Conservation (phyloP, 2,113 vertebrate genomes). For the Stictonetta naevosa region DNA sequence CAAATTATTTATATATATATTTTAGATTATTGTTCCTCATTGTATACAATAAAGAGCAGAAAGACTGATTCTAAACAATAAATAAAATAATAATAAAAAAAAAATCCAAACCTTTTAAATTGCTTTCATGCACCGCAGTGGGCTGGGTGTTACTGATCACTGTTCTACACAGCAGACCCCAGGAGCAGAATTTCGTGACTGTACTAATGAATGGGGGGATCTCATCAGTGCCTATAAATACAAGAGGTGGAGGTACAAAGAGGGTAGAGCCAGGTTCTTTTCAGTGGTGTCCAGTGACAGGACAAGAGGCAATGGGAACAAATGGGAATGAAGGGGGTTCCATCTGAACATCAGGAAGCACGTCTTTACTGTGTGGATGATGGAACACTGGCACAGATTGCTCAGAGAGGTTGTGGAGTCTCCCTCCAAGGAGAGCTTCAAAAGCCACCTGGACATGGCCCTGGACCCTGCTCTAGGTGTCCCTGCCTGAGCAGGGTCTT, state of each 20-base stretch:
- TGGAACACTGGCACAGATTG: not conserved
- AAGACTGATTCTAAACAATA: not conserved
- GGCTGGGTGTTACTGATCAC: not conserved
- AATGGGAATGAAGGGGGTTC: not conserved
- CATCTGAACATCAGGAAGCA: not conserved
- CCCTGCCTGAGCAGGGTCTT: not conserved
- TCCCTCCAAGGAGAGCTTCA: not conserved
- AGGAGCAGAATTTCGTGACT: not conserved
- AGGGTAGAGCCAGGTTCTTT: not conserved
- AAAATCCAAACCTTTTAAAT: not conserved
- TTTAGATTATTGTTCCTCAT: not conserved
- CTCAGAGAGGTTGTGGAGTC: not conserved
- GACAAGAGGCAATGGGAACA: not conserved
- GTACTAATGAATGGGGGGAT: not conserved
- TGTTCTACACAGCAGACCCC: not conserved
- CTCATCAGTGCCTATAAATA: not conserved
- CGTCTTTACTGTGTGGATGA: not conserved
- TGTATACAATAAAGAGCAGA: not conserved
- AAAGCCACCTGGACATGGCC: not conserved
- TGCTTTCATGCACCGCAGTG: not conserved
- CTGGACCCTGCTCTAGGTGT: not conserved
- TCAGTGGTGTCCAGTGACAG: not conserved
- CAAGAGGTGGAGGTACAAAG: not conserved
- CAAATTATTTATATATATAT: not conserved
- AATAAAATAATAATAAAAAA: no score